Conservation (phyloP, 2,797 vertebrate species). For the Hippoglossus hippoglossus region DNA sequence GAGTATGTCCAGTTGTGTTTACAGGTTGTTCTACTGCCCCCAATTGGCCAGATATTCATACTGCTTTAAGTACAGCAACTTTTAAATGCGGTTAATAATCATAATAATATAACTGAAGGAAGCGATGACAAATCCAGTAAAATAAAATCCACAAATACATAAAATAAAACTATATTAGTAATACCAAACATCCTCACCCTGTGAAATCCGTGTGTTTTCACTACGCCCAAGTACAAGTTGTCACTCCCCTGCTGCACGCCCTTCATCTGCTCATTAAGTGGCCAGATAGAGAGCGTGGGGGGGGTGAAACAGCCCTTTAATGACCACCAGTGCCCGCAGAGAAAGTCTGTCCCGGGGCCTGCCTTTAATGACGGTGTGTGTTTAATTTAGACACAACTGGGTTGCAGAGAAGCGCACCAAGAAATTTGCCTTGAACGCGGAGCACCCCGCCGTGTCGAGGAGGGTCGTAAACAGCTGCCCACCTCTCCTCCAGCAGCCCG, state of each 20-base stretch:
- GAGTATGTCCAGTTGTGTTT: background rate
- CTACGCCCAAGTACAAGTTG: conserved; percentile 16
- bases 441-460: conserved; percentile 71
- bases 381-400: conserved; percentile 81
- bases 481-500: conserved; percentile 67
- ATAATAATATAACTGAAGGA: background rate
- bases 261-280: conserved; percentile 71
- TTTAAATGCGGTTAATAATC: no score
- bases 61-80: background rate
- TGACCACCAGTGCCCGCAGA: conserved; percentile 72
- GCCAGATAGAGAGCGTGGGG: conserved; percentile 55
- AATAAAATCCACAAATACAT: conserved; percentile 1
- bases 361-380: conserved; percentile 82
- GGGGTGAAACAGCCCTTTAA: conserved; percentile 73
- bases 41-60: background rate
- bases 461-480: conserved; percentile 78
- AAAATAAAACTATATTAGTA: background rate
- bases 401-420: conserved; percentile 61
- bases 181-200: background rate
- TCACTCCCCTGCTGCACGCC: conserved; percentile 46
- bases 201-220: conserved; percentile 10
- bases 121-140: background rate
- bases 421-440: conserved; percentile 74
- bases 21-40: background rate
- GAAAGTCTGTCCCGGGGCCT: conserved; percentile 72